These are phyloP conservation scores for Drosophila triauraria DNA, from an alignment of 1,140 invertebrate genomes.

Conservation along the genomic window DNA sequence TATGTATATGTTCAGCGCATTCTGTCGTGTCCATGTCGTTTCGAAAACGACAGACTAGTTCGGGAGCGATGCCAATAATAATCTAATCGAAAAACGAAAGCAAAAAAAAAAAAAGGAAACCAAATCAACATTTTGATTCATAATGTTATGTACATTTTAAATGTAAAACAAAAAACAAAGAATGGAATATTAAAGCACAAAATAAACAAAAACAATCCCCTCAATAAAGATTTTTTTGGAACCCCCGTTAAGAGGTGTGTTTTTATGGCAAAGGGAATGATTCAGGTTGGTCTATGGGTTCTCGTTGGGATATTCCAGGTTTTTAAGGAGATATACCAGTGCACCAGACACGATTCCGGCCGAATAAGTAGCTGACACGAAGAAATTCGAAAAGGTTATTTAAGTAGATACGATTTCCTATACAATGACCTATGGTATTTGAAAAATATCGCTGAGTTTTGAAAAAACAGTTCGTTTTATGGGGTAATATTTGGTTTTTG, in stretches of 20 bases:
- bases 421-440: too few species aligned
- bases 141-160: conserved; percentile 68
- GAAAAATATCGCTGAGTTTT: too few species aligned
- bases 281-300: background rate
- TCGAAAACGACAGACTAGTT: conserved; percentile 41
- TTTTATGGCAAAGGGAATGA: background rate
- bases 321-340: too few species aligned
- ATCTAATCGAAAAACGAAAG: conserved; percentile 28
- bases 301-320: too few species aligned
- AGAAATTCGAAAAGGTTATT: too few species aligned
- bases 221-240: conserved; percentile 76
- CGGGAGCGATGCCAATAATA: conserved; percentile 29
- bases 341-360: too few species aligned
- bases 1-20: conserved; percentile 18
- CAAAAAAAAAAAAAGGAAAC: conserved; percentile 21
- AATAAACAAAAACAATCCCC: conserved; percentile 59
- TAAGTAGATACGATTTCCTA: too few species aligned
- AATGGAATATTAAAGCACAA: conserved; percentile 45
- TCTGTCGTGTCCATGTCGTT: conserved; percentile 39
- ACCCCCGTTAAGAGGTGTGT: conserved; percentile 53
- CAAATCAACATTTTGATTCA: conserved; percentile 56
- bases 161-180: conserved; percentile 65
- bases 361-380: too few species aligned
- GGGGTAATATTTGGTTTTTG: too few species aligned
- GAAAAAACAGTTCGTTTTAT: too few species aligned